These are phyloP conservation scores for Gadus macrocephalus DNA, from an alignment of 2,113 vertebrate species.

Conservation along the genomic window DNA sequence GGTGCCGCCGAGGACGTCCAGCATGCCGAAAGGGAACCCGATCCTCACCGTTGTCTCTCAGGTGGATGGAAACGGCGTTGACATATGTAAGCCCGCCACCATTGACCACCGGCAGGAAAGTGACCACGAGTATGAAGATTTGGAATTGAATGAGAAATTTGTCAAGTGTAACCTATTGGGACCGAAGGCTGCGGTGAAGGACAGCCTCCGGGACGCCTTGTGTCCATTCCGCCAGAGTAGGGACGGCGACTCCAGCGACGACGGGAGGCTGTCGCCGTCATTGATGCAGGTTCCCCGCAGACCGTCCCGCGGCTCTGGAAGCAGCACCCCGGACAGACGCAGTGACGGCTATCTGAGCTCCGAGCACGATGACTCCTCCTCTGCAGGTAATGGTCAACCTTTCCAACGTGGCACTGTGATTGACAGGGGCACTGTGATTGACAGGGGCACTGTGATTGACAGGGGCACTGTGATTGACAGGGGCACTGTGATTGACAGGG, in stretches of 20 bases:
- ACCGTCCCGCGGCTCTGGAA: conserved; percentile 57
- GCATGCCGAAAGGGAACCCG: conserved; percentile 36
- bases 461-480: too few relatives aligned
- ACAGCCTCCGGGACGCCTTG: conserved; percentile 34
- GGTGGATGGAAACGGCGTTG: conserved; percentile 33
- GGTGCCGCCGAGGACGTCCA: conserved; percentile 49
- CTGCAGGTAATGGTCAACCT: conserved; percentile 72
- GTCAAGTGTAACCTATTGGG: conserved; percentile 69
- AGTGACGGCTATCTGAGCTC: conserved; percentile 83
- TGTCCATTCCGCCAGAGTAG: conserved; percentile 62
- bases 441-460: too few relatives aligned
- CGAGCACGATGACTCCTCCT: conserved; percentile 84
- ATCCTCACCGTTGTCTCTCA: not conserved
- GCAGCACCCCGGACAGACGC: conserved; percentile 82
- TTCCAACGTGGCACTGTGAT: too few relatives aligned
- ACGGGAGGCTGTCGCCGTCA: conserved; percentile 65
- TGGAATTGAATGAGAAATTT: conserved; percentile 78
- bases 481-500: too few relatives aligned
- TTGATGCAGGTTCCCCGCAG: conserved; percentile 35
- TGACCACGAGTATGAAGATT: conserved; percentile 78
- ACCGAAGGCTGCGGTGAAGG: too few relatives aligned
- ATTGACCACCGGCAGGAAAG: conserved; percentile 53
- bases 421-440: too few relatives aligned
- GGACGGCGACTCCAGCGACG: conserved; percentile 74
- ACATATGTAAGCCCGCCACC: conserved; percentile 20